phyloP scores from a whole-genome alignment of 2,797 vertebrate species.

The Eremophila alpestris region DNA sequence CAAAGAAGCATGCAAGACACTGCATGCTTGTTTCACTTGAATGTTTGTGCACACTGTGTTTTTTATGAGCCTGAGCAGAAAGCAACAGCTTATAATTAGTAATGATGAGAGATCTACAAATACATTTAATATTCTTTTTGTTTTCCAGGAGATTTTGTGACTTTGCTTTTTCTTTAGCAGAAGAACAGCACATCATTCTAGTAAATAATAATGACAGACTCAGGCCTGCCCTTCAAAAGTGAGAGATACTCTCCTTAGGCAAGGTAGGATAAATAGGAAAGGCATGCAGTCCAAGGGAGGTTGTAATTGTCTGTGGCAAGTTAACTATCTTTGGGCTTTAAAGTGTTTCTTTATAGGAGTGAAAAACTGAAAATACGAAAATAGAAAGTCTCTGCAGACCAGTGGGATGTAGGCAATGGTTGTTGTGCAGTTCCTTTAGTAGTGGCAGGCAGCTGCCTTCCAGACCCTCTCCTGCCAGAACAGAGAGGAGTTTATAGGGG shows the following conservation, averaged over 20 bases:
- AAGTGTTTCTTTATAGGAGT: not conserved
- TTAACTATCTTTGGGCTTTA: not conserved
- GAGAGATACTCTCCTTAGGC: not conserved
- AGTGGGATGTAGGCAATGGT: not conserved
- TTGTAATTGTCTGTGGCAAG: not conserved
- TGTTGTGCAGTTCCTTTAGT: not conserved
- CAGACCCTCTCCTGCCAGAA: not conserved
- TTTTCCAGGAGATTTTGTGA: not conserved
- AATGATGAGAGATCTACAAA: not conserved
- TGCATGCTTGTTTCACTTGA: not conserved
- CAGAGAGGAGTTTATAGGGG: not conserved
- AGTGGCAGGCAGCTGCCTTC: not conserved
- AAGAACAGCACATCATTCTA: not conserved
- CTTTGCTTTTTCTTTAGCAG: not conserved
- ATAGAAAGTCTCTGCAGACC: not conserved
- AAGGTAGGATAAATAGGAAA: not conserved
- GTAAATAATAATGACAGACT: not conserved
- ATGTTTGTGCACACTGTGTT: not conserved
- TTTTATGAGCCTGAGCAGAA: not conserved
- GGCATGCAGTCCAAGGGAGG: not conserved
- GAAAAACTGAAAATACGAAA: conserved; percentile 17
- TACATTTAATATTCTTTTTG: not conserved
- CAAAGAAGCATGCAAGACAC: not conserved
- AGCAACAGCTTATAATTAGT: not conserved
- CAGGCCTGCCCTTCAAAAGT: not conserved